Percentiles rank a stretch among this genome's conserved stretches.
These are phyloP conservation scores for Proteles cristata DNA, from an alignment of 2,113 vertebrate species.

Conservation along the genomic window DNA sequence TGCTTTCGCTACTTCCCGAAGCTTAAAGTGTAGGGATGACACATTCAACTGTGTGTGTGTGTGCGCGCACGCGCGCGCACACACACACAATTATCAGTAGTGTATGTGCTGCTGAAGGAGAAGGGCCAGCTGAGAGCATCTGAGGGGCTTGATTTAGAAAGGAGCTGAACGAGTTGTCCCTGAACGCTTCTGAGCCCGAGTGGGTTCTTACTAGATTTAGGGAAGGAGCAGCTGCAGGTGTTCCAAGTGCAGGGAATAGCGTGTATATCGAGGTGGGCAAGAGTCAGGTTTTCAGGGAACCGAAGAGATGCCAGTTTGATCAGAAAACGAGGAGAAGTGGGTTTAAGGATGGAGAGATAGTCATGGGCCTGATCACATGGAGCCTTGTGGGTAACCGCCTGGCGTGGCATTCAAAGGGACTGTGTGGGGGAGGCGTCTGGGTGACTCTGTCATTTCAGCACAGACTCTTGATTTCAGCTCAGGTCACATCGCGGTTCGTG, in stretches of 20 bases:
- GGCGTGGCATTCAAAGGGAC: neutral
- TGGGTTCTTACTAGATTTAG: neutral
- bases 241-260: neutral
- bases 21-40: neutral
- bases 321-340: neutral
- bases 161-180: neutral
- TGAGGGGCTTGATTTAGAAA: neutral
- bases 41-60: neutral
- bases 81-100: neutral
- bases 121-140: neutral
- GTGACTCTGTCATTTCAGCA: too few relatives aligned
- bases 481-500: too few relatives aligned
- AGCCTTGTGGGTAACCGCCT: neutral
- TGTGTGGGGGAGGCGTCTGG: too few relatives aligned
- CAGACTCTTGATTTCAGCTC: too few relatives aligned
- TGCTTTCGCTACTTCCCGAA: neutral
- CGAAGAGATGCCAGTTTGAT: neutral
- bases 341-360: neutral
- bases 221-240: neutral
- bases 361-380: neutral
- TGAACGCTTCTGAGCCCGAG: neutral
- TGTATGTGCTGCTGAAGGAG: neutral
- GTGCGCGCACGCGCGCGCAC: neutral
- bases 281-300: neutral
- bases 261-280: neutral